Evolutionary conservation across 23 tunicate genomes (phyloP), one percentile per base, ranked within the genome.

Genomic region (Aplidium turbinatum): DNA sequence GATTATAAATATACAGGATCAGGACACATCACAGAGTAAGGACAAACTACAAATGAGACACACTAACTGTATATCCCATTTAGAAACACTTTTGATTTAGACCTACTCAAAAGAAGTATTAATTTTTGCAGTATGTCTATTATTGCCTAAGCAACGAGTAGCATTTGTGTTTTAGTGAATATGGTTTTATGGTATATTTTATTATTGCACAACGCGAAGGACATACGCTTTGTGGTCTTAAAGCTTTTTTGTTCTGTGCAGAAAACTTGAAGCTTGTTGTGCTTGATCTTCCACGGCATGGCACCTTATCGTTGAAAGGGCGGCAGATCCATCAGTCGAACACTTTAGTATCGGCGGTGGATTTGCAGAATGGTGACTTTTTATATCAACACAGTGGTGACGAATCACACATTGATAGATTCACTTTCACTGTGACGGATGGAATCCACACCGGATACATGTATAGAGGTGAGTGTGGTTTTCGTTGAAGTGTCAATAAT

Each of bases 401-500:
- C 31, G 47, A 35, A 30, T 42, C 75, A 21, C 51, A 22, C 1
- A 91, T 91, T 39, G 97, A 91, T 33, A 51, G 86, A 21, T 91
- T 91, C 60, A 58, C 85, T 18, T 91, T 91, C 47, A 57, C 76
- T 0, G 97, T 91, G 4, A 66, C 85, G 16, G 97, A 91, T 75
- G 72, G 82, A n/a, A 78, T 81, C 4, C 82, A 91, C 68, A 27
- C 73, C 1, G 90, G 85, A 18, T 91, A 78, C 63, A 42, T 73
- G n/a, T 38, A 60, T 50, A 48, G 73, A 25, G 91, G 97, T 84
- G 24, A 56, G 78, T 79, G 4, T 7, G n/a, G n/a, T n/a, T n/a
- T n/a, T n/a, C n/a, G n/a, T n/a, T n/a, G n/a, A n/a, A 65, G 48
- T 7, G 18, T 7, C 51, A 63, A 9, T 6, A 27, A 27, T 16